Conservation (phyloP, 2,888 invertebrate genomes). For the Ypsolopha scabrella region DNA sequence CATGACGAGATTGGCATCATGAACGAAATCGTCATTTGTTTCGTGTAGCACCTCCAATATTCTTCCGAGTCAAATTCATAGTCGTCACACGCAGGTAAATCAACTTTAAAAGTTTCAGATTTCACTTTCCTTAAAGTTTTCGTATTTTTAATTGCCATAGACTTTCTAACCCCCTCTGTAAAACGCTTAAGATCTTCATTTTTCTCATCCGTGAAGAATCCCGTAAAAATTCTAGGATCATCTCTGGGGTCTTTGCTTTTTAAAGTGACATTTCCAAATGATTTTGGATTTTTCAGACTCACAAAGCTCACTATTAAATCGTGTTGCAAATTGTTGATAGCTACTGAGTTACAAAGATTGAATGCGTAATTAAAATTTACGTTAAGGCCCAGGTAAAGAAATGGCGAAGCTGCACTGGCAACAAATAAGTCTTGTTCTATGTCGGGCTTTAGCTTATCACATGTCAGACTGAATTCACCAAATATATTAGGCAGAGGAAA, state of each 20-base stretch:
- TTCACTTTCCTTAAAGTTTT: constrained; percentile 28
- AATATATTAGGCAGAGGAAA: constrained; percentile 4
- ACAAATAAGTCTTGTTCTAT: not conserved
- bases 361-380: not conserved
- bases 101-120: constrained; percentile 23
- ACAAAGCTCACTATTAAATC: not conserved
- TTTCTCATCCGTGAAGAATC: constrained; percentile 56
- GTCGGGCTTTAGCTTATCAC: not conserved
- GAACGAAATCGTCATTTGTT: constrained; percentile 43
- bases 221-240: constrained; percentile 65
- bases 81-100: constrained; percentile 27
- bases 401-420: constrained; percentile 1
- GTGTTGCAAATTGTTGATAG: not conserved
- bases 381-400: not conserved
- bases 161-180: constrained; percentile 29
- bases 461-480: constrained; percentile 1
- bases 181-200: constrained; percentile 49
- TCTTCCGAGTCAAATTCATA: constrained; percentile 25
- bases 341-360: not conserved
- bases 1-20: constrained; percentile 75
- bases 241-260: constrained; percentile 56
- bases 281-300: constrained; percentile 71
- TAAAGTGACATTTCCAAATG: constrained; percentile 64
- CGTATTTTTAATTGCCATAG: constrained; percentile 32
- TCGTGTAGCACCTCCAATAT: constrained; percentile 61